These are phyloP conservation scores for Zapus hudsonius DNA, from an alignment of 2,113 vertebrate species.

Conservation along the genomic window DNA sequence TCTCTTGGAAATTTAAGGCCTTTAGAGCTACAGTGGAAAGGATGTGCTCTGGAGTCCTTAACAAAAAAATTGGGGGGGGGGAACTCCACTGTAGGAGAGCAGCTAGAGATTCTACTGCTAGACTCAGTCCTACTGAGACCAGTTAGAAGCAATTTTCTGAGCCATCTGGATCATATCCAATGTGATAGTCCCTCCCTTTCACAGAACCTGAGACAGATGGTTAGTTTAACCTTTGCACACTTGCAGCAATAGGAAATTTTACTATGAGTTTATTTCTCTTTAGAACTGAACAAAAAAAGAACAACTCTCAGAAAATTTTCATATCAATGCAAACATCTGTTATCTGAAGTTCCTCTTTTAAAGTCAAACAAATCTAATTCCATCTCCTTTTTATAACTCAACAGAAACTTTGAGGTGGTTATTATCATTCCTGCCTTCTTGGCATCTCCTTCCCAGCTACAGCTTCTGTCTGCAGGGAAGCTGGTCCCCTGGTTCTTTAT, in stretches of 20 bases:
- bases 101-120: not conserved
- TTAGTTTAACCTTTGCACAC: not conserved
- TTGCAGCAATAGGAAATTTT: conserved; percentile 21
- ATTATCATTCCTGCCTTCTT: conserved; percentile 1
- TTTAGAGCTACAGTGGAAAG: not conserved
- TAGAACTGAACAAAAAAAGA: not conserved
- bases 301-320: conserved; percentile 7
- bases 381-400: conserved; percentile 31
- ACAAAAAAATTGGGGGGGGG: not conserved
- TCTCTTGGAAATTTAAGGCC: not conserved
- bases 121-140: not conserved
- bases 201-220: not conserved
- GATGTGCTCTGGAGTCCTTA: not conserved
- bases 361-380: conserved; percentile 7
- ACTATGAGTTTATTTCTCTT: conserved; percentile 10
- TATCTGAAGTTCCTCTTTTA: conserved; percentile 34
- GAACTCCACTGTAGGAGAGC: not conserved
- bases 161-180: not conserved
- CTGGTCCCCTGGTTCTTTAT: not conserved
- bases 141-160: not conserved
- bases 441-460: not conserved
- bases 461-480: not conserved
- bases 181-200: not conserved
- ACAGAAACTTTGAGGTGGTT: not conserved
- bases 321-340: conserved; percentile 26